phyloP scores from a whole-genome alignment of 2,888 invertebrate genomes.

The Drosophila macrospina region DNA sequence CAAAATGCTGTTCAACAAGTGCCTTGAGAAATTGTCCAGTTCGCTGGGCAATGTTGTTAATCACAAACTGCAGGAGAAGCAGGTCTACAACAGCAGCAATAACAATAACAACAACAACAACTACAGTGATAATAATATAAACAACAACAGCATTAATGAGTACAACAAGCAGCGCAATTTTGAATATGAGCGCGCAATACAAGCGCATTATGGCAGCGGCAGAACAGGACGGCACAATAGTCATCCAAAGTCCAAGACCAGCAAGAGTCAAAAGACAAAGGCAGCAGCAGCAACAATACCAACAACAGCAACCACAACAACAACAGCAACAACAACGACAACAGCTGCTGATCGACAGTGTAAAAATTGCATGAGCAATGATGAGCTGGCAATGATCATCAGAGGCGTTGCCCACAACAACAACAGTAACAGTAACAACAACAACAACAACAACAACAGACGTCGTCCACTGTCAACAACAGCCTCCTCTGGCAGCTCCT shows the following conservation, averaged over 20 bases:
- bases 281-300: conserved; percentile 15
- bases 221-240: conserved; percentile 18
- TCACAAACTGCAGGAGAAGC: conserved; percentile 73
- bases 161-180: conserved; percentile 71
- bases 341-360: conserved; percentile 15
- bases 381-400: conserved; percentile 72
- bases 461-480: conserved; percentile 52
- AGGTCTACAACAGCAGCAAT: conserved; percentile 65
- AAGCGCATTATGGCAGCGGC: conserved; percentile 73
- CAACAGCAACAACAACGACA: conserved; percentile 8
- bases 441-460: conserved; percentile 23
- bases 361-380: conserved; percentile 65
- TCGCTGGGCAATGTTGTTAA: conserved; percentile 77
- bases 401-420: conserved; percentile 56
- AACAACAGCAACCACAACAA: too few relatives aligned
- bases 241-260: conserved; percentile 37
- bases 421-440: conserved; percentile 25
- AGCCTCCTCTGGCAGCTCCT: conserved; percentile 62
- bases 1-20: conserved; percentile 84
- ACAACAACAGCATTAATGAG: conserved; percentile 37
- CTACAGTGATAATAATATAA: too few relatives aligned
- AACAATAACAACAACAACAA: conserved; percentile 36
- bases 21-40: conserved; percentile 83
- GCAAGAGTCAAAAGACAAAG: conserved; percentile 50
- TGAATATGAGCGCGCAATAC: conserved; percentile 81